Evolutionary conservation across 2,888 invertebrate species (phyloP).

Genomic region (Plagodis pulveraria): DNA sequence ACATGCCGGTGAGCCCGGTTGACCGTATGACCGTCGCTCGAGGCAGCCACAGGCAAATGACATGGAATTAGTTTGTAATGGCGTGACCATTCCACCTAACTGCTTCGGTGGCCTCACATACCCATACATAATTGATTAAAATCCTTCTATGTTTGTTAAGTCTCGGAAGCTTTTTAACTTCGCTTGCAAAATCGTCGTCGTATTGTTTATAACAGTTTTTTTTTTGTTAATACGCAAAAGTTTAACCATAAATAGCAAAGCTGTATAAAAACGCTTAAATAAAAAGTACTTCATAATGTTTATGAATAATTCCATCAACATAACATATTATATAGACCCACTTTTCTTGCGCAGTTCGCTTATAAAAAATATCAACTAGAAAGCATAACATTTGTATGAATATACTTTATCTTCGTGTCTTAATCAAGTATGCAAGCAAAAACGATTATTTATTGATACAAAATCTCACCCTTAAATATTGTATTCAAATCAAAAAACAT

Average conservation of each 20-base stretch:
- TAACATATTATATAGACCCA: too few species aligned
- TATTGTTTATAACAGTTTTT: too few species aligned
- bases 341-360: too few species aligned
- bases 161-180: conserved; percentile 19
- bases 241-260: too few species aligned
- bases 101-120: conserved; percentile 73
- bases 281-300: too few species aligned
- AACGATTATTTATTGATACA: conserved; percentile 2
- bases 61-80: conserved; percentile 82
- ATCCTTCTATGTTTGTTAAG: conserved; percentile 54
- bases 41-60: conserved; percentile 81
- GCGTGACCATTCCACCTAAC: conserved; percentile 81
- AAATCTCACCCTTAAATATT: conserved; percentile 31
- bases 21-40: conserved; percentile 64
- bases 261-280: too few species aligned
- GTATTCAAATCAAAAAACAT: conserved; percentile 37
- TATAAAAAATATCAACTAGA: too few species aligned
- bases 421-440: conserved; percentile 2
- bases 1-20: conserved; percentile 24
- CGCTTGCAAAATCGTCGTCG: conserved; percentile 1
- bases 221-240: too few species aligned
- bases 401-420: neutral
- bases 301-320: too few species aligned
- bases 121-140: conserved; percentile 77
- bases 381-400: too few species aligned